Conservation (phyloP, 2,113 vertebrate genomes). For the Natator depressus region DNA sequence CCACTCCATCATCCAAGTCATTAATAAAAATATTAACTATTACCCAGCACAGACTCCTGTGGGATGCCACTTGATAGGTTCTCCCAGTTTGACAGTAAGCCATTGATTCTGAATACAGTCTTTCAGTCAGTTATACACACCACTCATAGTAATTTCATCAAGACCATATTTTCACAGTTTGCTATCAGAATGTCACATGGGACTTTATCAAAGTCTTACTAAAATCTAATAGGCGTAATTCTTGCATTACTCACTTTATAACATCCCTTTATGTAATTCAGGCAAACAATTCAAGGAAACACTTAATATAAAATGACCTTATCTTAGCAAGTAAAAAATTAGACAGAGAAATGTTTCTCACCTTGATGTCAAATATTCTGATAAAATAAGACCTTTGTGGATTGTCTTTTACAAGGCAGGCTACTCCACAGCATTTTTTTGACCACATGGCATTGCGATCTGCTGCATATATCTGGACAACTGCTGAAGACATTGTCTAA, state of each 20-base stretch:
- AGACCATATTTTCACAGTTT: neutral
- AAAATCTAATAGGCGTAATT: neutral
- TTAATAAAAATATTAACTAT: neutral
- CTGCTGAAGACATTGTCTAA: slow-evolving; percentile 93
- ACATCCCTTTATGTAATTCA: neutral
- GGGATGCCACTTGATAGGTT: neutral
- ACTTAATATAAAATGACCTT: neutral
- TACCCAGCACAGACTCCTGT: neutral
- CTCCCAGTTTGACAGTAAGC: neutral
- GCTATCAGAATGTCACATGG: neutral
- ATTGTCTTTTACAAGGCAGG: slow-evolving; percentile 98
- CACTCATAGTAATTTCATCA: neutral
- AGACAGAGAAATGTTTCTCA: slow-evolving; percentile 64
- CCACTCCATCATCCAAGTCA: neutral
- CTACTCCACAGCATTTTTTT: slow-evolving; percentile 96
- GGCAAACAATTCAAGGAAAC: neutral
- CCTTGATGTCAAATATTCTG: slow-evolving; percentile 97
- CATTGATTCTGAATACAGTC: neutral
- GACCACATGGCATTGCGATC: slow-evolving; percentile 91
- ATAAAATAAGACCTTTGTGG: slow-evolving; percentile 98
- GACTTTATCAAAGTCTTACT: neutral
- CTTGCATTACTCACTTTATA: neutral
- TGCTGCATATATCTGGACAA: slow-evolving; percentile 92
- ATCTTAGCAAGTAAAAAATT: neutral
- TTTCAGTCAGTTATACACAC: neutral